A percentile compares a stretch with the other conserved stretches of the same genome.
These are phyloP conservation scores for Drosophila mayaguana DNA, from an alignment of 2,888 invertebrate species.

Conservation along the genomic window DNA sequence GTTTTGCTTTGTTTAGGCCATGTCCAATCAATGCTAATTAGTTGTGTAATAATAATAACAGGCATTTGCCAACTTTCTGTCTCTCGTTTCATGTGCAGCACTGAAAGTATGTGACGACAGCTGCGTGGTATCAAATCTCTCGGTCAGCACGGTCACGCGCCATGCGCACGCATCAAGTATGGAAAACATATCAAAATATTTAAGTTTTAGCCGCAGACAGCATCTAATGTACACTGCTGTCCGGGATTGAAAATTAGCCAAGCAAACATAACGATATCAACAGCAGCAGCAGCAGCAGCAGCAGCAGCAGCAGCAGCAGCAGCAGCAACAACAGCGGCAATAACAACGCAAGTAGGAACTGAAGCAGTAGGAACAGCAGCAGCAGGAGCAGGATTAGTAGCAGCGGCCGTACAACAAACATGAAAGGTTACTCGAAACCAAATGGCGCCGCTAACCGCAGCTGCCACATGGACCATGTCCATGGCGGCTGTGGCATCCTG, in stretches of 20 bases:
- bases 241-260: conserved; percentile 58
- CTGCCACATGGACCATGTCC: conserved; percentile 57
- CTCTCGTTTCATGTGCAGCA: conserved; percentile 34
- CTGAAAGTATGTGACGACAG: conserved; percentile 55
- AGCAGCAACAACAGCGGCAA: neutral
- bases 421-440: conserved; percentile 71
- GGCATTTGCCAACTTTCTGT: conserved; percentile 1
- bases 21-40: conserved; percentile 26
- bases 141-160: too few relatives aligned
- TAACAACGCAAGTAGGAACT: conserved; percentile 2
- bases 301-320: neutral
- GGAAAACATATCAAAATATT: conserved; percentile 75
- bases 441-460: conserved; percentile 69
- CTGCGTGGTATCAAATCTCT: conserved; percentile 2
- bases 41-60: conserved; percentile 40
- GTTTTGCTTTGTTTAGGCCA: conserved; percentile 1
- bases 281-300: neutral
- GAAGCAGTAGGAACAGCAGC: neutral
- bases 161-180: conserved; percentile 47
- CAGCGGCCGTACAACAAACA: conserved; percentile 52
- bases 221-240: conserved; percentile 41
- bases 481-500: conserved; percentile 65
- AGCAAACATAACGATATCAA: conserved; percentile 27
- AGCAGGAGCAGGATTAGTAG: conserved; percentile 2
- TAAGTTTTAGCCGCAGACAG: conserved; percentile 56